These are phyloP conservation scores for Plusia festucae DNA, from an alignment of 2,888 invertebrate species.

Conservation along the genomic window DNA sequence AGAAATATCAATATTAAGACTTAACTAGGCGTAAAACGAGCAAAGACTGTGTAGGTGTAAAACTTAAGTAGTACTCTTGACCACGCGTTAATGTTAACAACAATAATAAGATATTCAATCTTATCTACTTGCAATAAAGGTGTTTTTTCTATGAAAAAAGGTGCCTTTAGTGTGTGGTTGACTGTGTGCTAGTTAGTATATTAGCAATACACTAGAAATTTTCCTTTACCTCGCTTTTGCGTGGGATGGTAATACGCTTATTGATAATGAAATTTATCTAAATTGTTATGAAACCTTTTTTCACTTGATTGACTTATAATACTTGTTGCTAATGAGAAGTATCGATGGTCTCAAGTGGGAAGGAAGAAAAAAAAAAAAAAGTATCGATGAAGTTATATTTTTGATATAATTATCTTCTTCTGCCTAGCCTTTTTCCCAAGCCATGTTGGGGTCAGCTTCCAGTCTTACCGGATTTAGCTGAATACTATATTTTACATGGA, in stretches of 20 bases:
- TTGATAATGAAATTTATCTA: not conserved
- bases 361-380: too few relatives aligned
- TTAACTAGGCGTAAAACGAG: constrained; percentile 2
- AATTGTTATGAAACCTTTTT: too few relatives aligned
- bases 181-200: constrained; percentile 11
- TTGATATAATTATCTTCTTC: too few relatives aligned
- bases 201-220: constrained; percentile 10
- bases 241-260: constrained; percentile 14
- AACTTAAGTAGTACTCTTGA: constrained; percentile 17
- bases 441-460: too few relatives aligned
- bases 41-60: constrained; percentile 24
- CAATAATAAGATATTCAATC: not conserved
- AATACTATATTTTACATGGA: too few relatives aligned
- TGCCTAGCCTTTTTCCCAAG: too few relatives aligned
- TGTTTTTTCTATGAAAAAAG: not conserved
- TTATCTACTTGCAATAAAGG: not conserved
- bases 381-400: too few relatives aligned
- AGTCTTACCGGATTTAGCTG: too few relatives aligned
- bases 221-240: constrained; percentile 8
- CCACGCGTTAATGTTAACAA: not conserved
- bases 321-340: too few relatives aligned
- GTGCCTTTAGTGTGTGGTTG: not conserved
- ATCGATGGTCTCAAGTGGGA: too few relatives aligned
- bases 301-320: too few relatives aligned
- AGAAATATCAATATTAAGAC: not conserved